Conservation (phyloP, 1,140 invertebrate genomes). For the Mylabris phalerata region DNA sequence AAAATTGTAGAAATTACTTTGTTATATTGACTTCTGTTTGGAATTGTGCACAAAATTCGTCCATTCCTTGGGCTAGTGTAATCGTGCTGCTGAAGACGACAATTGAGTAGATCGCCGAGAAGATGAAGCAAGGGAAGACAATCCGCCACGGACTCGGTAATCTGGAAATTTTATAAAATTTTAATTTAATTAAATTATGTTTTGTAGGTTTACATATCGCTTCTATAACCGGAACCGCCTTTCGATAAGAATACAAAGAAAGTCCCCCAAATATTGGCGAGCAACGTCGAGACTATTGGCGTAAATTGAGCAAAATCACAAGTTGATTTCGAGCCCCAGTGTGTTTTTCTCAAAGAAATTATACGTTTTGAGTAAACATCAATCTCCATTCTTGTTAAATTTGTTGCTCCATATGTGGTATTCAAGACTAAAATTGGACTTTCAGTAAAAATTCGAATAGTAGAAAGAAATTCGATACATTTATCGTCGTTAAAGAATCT, state of each 20-base stretch:
- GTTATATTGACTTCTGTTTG: slow-evolving; percentile 1
- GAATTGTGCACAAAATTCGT: slow-evolving; percentile 7
- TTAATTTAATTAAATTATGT: neutral
- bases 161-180: slow-evolving; percentile 2
- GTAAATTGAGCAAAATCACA: slow-evolving; percentile 19
- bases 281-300: slow-evolving; percentile 13
- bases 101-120: slow-evolving; percentile 7
- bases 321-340: neutral
- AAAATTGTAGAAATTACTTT: slow-evolving; percentile 1
- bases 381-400: too few relatives aligned
- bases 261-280: slow-evolving; percentile 7
- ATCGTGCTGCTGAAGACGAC: slow-evolving; percentile 1
- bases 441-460: too few relatives aligned
- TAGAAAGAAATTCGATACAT: too few relatives aligned
- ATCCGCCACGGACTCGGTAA: slow-evolving; percentile 15
- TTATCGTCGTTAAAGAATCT: too few relatives aligned
- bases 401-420: neutral
- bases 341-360: neutral
- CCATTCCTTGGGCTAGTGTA: neutral
- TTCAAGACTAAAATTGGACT: neutral
- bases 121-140: slow-evolving; percentile 13
- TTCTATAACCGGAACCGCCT: slow-evolving; percentile 12
- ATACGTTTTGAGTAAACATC: too few relatives aligned
- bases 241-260: slow-evolving; percentile 14
- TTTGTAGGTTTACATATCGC: slow-evolving; percentile 5